phyloP scores from a whole-genome alignment of 2,888 invertebrate genomes.

The Acanthosepion esculentum region DNA sequence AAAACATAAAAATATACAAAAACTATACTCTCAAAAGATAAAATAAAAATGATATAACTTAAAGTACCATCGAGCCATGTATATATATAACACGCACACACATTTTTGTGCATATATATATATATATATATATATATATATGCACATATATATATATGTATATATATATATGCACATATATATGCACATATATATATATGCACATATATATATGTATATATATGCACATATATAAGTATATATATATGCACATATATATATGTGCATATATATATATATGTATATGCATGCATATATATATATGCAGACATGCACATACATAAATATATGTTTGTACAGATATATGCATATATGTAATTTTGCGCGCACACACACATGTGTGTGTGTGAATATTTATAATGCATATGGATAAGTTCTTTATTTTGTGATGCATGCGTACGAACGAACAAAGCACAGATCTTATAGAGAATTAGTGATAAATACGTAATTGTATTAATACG shows the following conservation, averaged over 20 bases:
- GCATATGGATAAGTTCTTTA: no score
- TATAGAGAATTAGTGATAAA: no score
- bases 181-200: slow-evolving; percentile 46
- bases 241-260: background rate
- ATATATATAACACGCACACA: background rate
- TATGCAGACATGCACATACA: no score
- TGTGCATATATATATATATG: slow-evolving; percentile 47
- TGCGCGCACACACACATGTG: background rate
- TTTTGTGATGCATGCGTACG: no score
- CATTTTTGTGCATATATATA: slow-evolving; percentile 8
- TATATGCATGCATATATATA: slow-evolving; percentile 14
- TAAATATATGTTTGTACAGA: background rate
- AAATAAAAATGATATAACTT: no score
- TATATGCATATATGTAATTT: background rate
- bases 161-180: slow-evolving; percentile 46
- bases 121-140: background rate
- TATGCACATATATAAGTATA: background rate
- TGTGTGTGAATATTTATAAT: no score
- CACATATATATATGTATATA: slow-evolving; percentile 47
- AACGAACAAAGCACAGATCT: no score
- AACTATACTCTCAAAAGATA: background rate
- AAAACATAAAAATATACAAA: background rate
- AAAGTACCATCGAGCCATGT: no score
- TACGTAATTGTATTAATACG: no score
- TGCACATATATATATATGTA: slow-evolving; percentile 47